A percentile compares a stretch with the other conserved stretches of the same genome.
Evolutionary conservation across 35 echinoderm and acorn worm genomes (phyloP).

Genomic region (Nesometra sesokonis): DNA sequence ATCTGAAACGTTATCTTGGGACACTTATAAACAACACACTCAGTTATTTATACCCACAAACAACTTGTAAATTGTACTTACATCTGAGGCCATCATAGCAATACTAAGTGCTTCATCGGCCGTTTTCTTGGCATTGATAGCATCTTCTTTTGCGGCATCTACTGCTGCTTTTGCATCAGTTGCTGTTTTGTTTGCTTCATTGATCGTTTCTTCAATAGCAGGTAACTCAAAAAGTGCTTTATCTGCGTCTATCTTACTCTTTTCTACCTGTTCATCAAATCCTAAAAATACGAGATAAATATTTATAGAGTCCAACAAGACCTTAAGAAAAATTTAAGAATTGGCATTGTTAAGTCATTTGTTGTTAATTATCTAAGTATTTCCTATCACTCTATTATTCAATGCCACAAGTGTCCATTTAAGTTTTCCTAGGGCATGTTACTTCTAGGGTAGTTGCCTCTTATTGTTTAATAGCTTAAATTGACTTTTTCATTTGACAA

Average conservation of each 20-base stretch:
- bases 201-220: slow-evolving; percentile 52
- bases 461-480: no score
- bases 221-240: slow-evolving; percentile 41
- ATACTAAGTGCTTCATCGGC: slow-evolving; percentile 58
- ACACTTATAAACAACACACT: no score
- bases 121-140: slow-evolving; percentile 49
- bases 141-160: slow-evolving; percentile 62
- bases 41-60: neutral
- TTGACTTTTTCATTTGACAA: no score
- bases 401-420: no score
- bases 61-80: slow-evolving; percentile 3
- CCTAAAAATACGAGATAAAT: no score
- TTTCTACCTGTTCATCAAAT: slow-evolving; percentile 76
- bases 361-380: no score
- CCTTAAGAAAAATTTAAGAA: no score
- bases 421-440: no score
- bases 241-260: slow-evolving; percentile 38
- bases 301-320: no score
- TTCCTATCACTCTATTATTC: neutral
- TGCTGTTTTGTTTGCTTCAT: slow-evolving; percentile 62
- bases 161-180: slow-evolving; percentile 51
- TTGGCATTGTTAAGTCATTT: neutral
- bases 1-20: no score
- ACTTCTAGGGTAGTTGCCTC: no score
- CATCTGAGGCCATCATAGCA: slow-evolving; percentile 64